Conservation (phyloP, 2,888 invertebrate genomes). For the Stegophylla sp. region DNA sequence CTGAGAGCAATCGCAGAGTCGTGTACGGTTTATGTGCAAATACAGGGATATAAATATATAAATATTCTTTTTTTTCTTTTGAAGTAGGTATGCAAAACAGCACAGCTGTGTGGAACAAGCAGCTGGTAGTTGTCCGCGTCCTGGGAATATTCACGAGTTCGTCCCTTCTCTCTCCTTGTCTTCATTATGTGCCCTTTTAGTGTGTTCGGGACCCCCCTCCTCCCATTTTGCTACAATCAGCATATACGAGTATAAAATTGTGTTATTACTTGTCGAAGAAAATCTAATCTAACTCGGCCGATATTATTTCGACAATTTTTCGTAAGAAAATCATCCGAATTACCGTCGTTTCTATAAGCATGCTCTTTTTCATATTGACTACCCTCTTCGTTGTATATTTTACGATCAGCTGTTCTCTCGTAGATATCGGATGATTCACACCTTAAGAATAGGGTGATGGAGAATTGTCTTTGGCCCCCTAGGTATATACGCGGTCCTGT, state of each 20-base stretch:
- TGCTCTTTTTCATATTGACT: constrained; percentile 24
- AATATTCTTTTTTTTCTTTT: constrained; percentile 22
- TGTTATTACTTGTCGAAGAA: neutral
- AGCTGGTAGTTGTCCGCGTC: constrained; percentile 40
- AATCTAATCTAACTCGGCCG: neutral
- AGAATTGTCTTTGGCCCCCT: constrained; percentile 53
- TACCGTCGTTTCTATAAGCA: no score
- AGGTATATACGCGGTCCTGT: constrained; percentile 11
- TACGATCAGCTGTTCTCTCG: constrained; percentile 55
- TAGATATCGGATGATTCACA: constrained; percentile 56
- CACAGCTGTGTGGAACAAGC: constrained; percentile 56
- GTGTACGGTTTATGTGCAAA: constrained; percentile 6
- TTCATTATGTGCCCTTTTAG: constrained; percentile 21
- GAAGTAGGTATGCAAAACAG: constrained; percentile 57
- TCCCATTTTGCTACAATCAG: neutral
- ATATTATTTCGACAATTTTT: neutral
- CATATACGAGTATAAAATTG: neutral
- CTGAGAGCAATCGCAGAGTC: neutral
- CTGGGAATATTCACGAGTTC: constrained; percentile 49
- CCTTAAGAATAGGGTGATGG: constrained; percentile 51
- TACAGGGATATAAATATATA: neutral
- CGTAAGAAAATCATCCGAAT: no score
- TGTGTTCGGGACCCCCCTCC: neutral
- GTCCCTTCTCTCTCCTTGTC: neutral
- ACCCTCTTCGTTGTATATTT: constrained; percentile 24